A percentile compares a stretch with the other conserved stretches of the same genome.
phyloP scores from a whole-genome alignment of 2,113 vertebrate genomes.

The Perca flavescens region DNA sequence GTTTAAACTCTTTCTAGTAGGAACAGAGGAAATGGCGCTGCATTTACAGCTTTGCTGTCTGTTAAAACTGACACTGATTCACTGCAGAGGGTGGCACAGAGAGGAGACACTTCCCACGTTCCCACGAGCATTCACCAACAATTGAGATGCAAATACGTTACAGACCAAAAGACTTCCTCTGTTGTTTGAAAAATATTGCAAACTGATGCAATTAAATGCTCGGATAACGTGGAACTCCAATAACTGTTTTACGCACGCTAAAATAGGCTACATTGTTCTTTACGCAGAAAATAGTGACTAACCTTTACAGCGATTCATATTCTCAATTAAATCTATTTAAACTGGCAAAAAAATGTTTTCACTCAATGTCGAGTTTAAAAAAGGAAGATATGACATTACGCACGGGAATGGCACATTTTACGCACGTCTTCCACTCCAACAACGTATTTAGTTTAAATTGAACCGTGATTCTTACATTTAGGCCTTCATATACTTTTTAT shows the following conservation, averaged over 20 bases:
- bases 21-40: slow-evolving; percentile 23
- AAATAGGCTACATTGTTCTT: too few species aligned
- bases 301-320: too few species aligned
- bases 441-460: neutral
- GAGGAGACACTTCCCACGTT: slow-evolving; percentile 17
- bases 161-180: neutral
- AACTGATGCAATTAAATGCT: neutral
- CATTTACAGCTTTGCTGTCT: slow-evolving; percentile 47
- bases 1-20: slow-evolving; percentile 24
- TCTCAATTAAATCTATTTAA: too few species aligned
- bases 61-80: slow-evolving; percentile 41
- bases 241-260: neutral
- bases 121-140: slow-evolving; percentile 11
- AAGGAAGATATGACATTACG: neutral
- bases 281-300: accelerated
- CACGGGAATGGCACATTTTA: slow-evolving; percentile 13
- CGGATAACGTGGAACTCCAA: too few species aligned
- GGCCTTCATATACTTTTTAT: too few species aligned
- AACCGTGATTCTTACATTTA: neutral
- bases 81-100: too few species aligned
- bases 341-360: too few species aligned
- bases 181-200: neutral
- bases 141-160: slow-evolving; percentile 19
- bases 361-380: too few species aligned
- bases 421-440: neutral